These are phyloP conservation scores for Neodiprion lecontei DNA, from an alignment of 1,140 invertebrate species.

Conservation along the genomic window DNA sequence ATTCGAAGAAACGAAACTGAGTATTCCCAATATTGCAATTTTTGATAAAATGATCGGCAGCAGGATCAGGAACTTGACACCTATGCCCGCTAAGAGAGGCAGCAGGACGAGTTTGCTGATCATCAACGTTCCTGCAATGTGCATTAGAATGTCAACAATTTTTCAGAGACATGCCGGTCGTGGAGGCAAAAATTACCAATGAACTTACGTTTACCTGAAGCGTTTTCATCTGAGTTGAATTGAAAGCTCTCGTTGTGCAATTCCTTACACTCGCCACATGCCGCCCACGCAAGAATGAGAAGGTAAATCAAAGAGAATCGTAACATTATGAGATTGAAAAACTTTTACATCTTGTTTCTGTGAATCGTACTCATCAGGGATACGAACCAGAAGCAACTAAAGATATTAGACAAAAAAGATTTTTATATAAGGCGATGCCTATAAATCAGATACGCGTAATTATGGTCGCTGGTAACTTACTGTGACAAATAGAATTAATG, in stretches of 20 bases:
- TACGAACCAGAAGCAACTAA: not conserved
- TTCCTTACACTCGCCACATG: constrained; percentile 24
- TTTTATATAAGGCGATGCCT: constrained; percentile 38
- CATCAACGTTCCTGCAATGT: constrained; percentile 36
- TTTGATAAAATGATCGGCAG: constrained; percentile 48
- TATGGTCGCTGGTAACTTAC: constrained; percentile 26
- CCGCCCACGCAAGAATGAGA: not conserved
- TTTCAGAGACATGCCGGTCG: constrained; percentile 8
- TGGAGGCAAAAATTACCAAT: constrained; percentile 21
- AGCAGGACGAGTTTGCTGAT: constrained; percentile 43
- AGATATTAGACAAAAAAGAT: constrained; percentile 1
- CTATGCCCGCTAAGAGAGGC: constrained; percentile 46
- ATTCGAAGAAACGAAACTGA: constrained; percentile 43
- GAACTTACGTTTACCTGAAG: constrained; percentile 46
- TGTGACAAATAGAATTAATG: constrained; percentile 47
- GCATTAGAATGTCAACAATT: constrained; percentile 19
- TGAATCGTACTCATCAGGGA: not conserved
- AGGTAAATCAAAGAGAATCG: not conserved
- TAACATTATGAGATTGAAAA: not conserved
- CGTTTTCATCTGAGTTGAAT: constrained; percentile 34
- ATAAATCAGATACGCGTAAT: constrained; percentile 25
- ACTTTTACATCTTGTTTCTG: not conserved
- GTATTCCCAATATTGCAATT: constrained; percentile 42
- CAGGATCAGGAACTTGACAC: constrained; percentile 46
- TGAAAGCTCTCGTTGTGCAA: constrained; percentile 29